Base-by-base conservation (phyloP, 2,113 vertebrate species). In the Alligator mississippiensis region DNA sequence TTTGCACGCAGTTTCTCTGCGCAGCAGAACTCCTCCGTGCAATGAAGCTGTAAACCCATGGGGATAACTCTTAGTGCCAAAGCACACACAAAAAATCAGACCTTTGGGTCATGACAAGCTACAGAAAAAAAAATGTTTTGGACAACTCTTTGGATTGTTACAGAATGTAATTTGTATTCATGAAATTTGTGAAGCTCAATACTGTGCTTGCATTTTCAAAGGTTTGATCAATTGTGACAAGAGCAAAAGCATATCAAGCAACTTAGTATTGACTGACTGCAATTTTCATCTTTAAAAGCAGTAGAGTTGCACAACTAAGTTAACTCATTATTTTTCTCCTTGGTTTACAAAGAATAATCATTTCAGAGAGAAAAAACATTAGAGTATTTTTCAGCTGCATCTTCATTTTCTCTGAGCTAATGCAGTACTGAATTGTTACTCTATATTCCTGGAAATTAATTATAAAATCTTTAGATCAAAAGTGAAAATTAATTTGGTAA, bases 201-300 rank as follows among this genome's bases (percentile, higher is more conserved):
- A 74, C 3, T 11, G 5, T 60, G 18, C 9, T 89, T 38, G 58
- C 19, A 11, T 85, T 94, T 91, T 60, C 24, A 93, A 90, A 89
- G 28, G 19, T 85, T 3, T 78, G 47, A 5, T 18, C 19, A 83
- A 2, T 22, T 87, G 19, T 21, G 62, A 22, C 2, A 75, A 80
- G 91, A 90, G 14, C 28, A 89, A 92, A 74, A 10, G 0, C 11
- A 1, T 55, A 61, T 87, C 58, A 9, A 81, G 3, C 1, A 80
- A 81, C 80, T 74, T 47, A 47, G 47, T 2, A 60, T 5, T 11
- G 9, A 55, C 15, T 79, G 72, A 55, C 15, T 79, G 72, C 5
- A 15, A 5, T 88, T 85, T 68, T 63, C 55, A 77, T 27, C 12
- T 77, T 87, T 62, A 22, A 88, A 68, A 22, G 16, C 1, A 34